A percentile compares a stretch with the other conserved stretches of the same genome.
Evolutionary conservation across 1,140 invertebrate genomes (phyloP).

Genomic region (Trissolcus basalis): DNA sequence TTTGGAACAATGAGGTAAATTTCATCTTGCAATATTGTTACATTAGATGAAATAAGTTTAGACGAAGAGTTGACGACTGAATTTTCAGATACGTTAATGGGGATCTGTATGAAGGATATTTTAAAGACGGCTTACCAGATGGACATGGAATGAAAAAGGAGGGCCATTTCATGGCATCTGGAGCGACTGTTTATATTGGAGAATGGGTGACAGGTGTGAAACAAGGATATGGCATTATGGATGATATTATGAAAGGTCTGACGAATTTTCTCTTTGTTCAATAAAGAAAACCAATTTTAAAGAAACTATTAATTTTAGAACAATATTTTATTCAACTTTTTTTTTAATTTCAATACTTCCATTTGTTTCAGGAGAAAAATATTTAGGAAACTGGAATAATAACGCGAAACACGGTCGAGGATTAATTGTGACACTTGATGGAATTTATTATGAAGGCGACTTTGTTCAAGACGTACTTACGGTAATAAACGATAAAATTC

Average conservation of each 20-base stretch:
- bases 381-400: constrained; percentile 90
- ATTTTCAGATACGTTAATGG: constrained; percentile 78
- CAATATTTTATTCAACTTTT: too few relatives aligned
- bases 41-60: too few relatives aligned
- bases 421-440: constrained; percentile 90
- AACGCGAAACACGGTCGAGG: constrained; percentile 88
- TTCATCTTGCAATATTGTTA: constrained; percentile 3
- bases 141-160: constrained; percentile 89
- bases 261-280: not conserved
- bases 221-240: constrained; percentile 91
- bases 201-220: constrained; percentile 87
- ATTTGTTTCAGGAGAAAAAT: constrained; percentile 84
- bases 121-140: constrained; percentile 87
- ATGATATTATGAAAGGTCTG: constrained; percentile 84
- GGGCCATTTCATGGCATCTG: constrained; percentile 84
- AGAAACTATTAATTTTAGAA: too few relatives aligned
- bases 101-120: constrained; percentile 89
- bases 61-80: not conserved
- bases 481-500: too few relatives aligned
- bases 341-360: constrained; percentile 9
- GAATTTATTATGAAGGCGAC: constrained; percentile 92
- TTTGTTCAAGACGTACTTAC: constrained; percentile 86
- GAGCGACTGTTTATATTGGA: constrained; percentile 88
- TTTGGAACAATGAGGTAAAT: constrained; percentile 84
- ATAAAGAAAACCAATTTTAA: not conserved